These are phyloP conservation scores for Acrossocheilus fasciatus DNA, from an alignment of 2,797 vertebrate species.

Conservation along the genomic window DNA sequence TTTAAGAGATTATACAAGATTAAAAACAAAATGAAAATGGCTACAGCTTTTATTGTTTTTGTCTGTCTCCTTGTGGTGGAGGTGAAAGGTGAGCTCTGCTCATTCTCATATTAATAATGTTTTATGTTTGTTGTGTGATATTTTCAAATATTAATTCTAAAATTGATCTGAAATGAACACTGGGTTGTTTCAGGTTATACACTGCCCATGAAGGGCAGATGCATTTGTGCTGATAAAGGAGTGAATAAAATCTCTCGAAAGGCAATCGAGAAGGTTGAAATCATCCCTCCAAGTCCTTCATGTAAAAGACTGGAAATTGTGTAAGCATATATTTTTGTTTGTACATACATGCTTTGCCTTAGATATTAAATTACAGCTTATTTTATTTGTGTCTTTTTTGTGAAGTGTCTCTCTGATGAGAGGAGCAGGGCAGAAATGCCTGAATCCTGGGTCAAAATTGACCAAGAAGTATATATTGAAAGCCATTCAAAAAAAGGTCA, in stretches of 20 bases:
- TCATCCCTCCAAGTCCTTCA: neutral
- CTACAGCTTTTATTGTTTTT: constrained; percentile 16
- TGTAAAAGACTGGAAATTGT: constrained; percentile 23
- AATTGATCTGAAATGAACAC: neutral
- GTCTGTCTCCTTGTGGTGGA: constrained; percentile 19
- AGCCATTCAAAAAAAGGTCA: neutral
- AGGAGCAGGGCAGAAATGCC: constrained; percentile 23
- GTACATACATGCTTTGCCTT: neutral
- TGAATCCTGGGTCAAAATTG: constrained; percentile 43
- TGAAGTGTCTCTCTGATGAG: constrained; percentile 41
- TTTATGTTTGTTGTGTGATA: neutral
- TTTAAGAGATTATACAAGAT: neutral
- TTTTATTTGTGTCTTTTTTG: constrained; percentile 1
- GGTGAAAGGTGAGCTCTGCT: constrained; percentile 26
- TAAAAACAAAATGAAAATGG: constrained; percentile 30
- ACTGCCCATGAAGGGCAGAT: neutral
- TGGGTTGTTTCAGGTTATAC: neutral
- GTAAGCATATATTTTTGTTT: neutral
- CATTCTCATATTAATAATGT: neutral
- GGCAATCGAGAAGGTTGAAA: constrained; percentile 7
- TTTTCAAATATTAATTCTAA: neutral
- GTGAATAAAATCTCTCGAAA: neutral
- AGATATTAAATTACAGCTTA: neutral
- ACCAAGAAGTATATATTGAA: constrained; percentile 23
- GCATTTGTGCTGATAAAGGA: constrained; percentile 7